Conservation (phyloP, 2,888 invertebrate genomes). For the Leucozona laternaria region DNA sequence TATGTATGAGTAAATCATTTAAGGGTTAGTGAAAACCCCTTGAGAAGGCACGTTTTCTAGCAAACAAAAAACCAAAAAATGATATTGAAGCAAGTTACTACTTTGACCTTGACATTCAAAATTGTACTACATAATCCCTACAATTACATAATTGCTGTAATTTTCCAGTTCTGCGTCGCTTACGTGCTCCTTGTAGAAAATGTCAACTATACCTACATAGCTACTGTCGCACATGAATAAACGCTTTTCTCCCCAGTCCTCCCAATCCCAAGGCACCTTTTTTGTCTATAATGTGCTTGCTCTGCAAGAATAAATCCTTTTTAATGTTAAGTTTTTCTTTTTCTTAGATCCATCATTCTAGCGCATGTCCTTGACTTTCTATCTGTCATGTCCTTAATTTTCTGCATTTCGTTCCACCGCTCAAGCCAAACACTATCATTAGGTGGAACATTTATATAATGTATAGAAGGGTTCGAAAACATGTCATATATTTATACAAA, state of each 20-base stretch:
- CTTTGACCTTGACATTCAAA: constrained; percentile 65
- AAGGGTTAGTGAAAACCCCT: too few relatives aligned
- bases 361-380: constrained; percentile 71
- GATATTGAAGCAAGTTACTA: constrained; percentile 21
- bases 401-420: constrained; percentile 18
- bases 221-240: constrained; percentile 22
- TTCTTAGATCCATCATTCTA: constrained; percentile 61
- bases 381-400: constrained; percentile 50
- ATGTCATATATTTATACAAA: background rate
- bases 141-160: constrained; percentile 26
- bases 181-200: constrained; percentile 18
- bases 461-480: constrained; percentile 40
- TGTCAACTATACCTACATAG: constrained; percentile 3
- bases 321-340: constrained; percentile 46
- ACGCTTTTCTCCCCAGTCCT: constrained; percentile 1
- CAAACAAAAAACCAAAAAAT: too few relatives aligned
- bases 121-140: constrained; percentile 21
- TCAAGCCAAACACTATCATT: constrained; percentile 64
- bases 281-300: constrained; percentile 43
- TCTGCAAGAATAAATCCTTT: constrained; percentile 68
- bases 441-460: constrained; percentile 22
- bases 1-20: too few relatives aligned
- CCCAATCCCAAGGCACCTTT: constrained; percentile 5
- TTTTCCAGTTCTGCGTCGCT: constrained; percentile 35
- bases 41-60: too few relatives aligned